Conservation (phyloP, 2,797 vertebrate genomes). For the Betta splendens region DNA sequence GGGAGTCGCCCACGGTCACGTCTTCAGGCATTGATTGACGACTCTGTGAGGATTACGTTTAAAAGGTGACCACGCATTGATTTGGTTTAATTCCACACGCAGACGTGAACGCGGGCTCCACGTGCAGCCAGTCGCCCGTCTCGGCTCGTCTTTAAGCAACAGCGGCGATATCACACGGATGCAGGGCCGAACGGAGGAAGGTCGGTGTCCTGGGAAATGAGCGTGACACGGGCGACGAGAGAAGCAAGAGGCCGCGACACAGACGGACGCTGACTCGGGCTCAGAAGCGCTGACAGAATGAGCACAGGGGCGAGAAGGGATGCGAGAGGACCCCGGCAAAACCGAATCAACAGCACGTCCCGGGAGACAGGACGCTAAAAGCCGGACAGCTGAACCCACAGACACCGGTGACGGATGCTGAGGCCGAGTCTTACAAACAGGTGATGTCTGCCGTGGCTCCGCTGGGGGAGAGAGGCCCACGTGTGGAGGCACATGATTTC, state of each 20-base stretch:
- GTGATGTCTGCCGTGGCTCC: neutral
- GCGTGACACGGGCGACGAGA: too few species aligned
- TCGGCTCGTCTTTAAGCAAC: too few species aligned
- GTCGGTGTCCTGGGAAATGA: conserved; percentile 38
- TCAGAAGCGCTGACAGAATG: conserved; percentile 36
- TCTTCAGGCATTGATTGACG: conserved; percentile 29
- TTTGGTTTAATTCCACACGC: conserved; percentile 37
- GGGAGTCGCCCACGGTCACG: conserved; percentile 18
- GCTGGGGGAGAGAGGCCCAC: neutral
- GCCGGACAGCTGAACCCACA: conserved; percentile 10
- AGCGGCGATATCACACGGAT: too few species aligned
- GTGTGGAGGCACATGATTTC: too few species aligned
- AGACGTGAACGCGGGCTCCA: conserved; percentile 10
- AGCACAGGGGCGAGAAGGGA: conserved; percentile 27
- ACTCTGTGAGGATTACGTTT: conserved; percentile 31
- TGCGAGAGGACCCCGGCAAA: conserved; percentile 28
- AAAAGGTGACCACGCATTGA: conserved; percentile 47
- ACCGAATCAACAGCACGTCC: conserved; percentile 38
- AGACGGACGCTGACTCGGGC: neutral
- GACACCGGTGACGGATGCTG: conserved; percentile 18
- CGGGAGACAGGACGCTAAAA: conserved; percentile 28
- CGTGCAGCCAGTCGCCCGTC: too few species aligned
- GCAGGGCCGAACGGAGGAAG: too few species aligned
- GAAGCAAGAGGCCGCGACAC: conserved; percentile 16
- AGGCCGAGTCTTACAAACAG: neutral